A percentile compares a stretch with the other conserved stretches of the same genome.
Conservation (phyloP, 2,113 vertebrate genomes). For the Epinephelus moara region DNA sequence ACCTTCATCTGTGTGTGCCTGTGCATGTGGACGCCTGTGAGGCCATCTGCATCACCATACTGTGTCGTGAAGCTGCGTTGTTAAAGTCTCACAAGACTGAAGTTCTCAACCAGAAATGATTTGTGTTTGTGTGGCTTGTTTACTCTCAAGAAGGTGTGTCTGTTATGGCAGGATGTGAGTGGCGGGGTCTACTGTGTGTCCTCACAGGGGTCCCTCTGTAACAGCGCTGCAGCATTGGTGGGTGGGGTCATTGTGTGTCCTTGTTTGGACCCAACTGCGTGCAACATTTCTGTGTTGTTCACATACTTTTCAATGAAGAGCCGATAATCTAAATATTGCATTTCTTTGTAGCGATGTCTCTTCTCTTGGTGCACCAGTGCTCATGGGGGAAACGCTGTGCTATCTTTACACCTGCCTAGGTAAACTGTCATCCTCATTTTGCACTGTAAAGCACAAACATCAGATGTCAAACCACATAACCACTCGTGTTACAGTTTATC, state of each 20-base stretch:
- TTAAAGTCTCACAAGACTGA: not conserved
- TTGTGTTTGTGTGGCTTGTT: conserved; percentile 22
- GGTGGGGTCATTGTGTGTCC: not conserved
- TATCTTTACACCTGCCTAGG: conserved; percentile 43
- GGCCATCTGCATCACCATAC: not conserved
- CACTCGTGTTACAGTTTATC: not conserved
- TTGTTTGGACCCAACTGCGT: no score
- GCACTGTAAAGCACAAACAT: conserved; percentile 3
- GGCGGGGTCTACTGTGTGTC: not conserved
- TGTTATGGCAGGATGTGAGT: conserved; percentile 14
- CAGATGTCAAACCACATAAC: conserved; percentile 31
- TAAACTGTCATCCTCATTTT: conserved; percentile 19
- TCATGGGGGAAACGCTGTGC: not conserved
- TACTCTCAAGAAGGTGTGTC: conserved; percentile 1
- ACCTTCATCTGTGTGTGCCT: conserved; percentile 1
- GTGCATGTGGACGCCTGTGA: not conserved
- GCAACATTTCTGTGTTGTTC: not conserved
- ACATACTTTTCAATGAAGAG: not conserved
- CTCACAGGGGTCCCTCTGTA: not conserved
- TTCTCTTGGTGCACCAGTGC: not conserved
- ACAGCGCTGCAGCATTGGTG: not conserved
- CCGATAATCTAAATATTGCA: not conserved
- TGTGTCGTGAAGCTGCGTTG: not conserved
- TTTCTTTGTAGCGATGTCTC: not conserved
- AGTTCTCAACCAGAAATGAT: not conserved